These are phyloP conservation scores for Ceyx melanurus DNA, from an alignment of 2,113 vertebrate species.

Conservation along the genomic window DNA sequence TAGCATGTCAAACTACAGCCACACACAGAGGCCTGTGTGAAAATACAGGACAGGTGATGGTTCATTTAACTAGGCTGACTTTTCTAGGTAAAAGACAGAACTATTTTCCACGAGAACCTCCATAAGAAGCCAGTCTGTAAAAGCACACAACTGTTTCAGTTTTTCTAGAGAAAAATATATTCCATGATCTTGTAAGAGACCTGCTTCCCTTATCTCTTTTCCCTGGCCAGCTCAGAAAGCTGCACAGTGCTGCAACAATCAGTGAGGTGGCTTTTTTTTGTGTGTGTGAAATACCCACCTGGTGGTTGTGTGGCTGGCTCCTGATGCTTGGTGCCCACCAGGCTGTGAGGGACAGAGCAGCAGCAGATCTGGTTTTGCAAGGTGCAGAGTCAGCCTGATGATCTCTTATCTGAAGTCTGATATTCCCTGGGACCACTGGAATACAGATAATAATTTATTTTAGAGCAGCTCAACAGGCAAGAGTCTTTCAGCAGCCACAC, in stretches of 20 bases:
- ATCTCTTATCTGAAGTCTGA: background rate
- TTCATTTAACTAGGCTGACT: background rate
- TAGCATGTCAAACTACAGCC: background rate
- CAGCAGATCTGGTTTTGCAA: background rate
- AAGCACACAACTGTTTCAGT: background rate
- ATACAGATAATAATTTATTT: background rate
- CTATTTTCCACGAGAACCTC: background rate
- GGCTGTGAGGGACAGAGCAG: fast-evolving
- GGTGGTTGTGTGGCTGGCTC: background rate
- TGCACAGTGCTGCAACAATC: background rate
- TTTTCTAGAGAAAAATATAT: background rate
- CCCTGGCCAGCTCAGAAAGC: background rate
- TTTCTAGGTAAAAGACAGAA: background rate
- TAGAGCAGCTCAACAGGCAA: background rate
- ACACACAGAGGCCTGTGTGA: background rate
- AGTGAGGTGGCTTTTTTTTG: background rate
- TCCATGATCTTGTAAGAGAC: background rate
- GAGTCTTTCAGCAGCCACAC: background rate
- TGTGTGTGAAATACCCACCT: background rate
- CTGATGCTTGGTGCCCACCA: background rate
- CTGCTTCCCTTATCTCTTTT: background rate
- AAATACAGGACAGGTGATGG: background rate
- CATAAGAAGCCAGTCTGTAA: background rate
- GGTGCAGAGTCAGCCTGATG: background rate
- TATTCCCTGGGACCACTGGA: background rate